phyloP scores from a whole-genome alignment of 2,797 vertebrate species.

The Poeciliopsis gracilis region DNA sequence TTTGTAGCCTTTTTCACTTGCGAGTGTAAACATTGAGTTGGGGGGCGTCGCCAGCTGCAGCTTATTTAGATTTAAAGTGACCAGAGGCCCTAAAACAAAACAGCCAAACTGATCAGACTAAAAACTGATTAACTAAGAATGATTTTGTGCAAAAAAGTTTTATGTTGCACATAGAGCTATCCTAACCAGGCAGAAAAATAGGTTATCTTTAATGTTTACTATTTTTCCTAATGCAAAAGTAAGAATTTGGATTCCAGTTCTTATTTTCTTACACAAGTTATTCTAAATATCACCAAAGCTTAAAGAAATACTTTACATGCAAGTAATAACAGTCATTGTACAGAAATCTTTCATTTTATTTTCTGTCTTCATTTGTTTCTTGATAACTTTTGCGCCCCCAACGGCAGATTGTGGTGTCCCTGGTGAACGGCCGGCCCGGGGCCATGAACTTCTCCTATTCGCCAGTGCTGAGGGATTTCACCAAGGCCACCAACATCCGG shows the following conservation, averaged over 20 bases:
- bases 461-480: slow-evolving; percentile 91
- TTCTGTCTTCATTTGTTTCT: not conserved
- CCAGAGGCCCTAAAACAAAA: no score
- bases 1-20: no score
- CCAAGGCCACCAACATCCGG: slow-evolving; percentile 94
- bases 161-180: no score
- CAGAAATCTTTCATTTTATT: not conserved
- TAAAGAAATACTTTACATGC: not conserved
- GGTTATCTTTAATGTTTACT: not conserved
- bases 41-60: no score
- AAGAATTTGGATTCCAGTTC: not conserved
- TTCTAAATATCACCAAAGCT: not conserved
- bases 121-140: no score
- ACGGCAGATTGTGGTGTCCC: slow-evolving; percentile 90
- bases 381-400: not conserved
- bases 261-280: not conserved
- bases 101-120: no score
- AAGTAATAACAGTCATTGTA: not conserved
- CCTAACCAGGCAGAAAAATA: no score
- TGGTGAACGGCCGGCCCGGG: slow-evolving; percentile 95
- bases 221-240: not conserved
- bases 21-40: no score
- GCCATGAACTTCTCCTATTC: slow-evolving; percentile 98
- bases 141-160: no score
- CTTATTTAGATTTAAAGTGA: no score